A percentile compares a stretch with the other conserved stretches of the same genome.
phyloP scores from a whole-genome alignment of 2,797 vertebrate species.

The Anomalospiza imberbis region DNA sequence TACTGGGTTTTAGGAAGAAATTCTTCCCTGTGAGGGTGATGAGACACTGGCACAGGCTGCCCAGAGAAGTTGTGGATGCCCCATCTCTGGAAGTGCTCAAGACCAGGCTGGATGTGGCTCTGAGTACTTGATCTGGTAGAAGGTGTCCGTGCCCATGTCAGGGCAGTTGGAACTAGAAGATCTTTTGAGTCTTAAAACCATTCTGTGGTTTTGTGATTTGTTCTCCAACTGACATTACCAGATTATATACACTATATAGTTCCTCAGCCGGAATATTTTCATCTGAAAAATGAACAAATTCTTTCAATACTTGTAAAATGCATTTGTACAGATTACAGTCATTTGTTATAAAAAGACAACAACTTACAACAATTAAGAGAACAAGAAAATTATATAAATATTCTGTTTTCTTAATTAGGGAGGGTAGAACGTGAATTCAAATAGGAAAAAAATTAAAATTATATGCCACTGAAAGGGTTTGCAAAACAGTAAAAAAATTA shows the following conservation, averaged over 20 bases:
- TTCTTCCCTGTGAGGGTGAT: not conserved
- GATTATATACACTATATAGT: not conserved
- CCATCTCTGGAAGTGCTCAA: not conserved
- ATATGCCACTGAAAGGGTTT: not conserved
- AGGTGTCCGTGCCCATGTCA: not conserved
- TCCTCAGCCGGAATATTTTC: not conserved
- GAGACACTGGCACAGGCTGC: not conserved
- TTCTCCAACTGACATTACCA: not conserved
- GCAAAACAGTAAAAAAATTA: not conserved
- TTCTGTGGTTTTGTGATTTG: not conserved
- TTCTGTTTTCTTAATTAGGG: not conserved
- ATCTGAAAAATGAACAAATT: not conserved
- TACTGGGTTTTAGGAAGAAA: not conserved
- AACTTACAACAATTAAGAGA: not conserved
- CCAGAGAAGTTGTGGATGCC: not conserved
- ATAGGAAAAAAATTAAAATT: not conserved
- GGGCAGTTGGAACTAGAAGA: fast-evolving
- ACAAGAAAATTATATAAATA: not conserved
- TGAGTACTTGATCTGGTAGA: not conserved
- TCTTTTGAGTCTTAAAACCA: not conserved
- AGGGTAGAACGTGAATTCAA: not conserved
- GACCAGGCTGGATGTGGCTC: fast-evolving
- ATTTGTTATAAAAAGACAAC: not conserved
- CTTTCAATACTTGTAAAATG: not conserved
- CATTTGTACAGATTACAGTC: not conserved